Evolutionary conservation across 2,797 vertebrate species (phyloP), one percentile per base, ranked within the genome.

Genomic region (Fistularia tabacaria): DNA sequence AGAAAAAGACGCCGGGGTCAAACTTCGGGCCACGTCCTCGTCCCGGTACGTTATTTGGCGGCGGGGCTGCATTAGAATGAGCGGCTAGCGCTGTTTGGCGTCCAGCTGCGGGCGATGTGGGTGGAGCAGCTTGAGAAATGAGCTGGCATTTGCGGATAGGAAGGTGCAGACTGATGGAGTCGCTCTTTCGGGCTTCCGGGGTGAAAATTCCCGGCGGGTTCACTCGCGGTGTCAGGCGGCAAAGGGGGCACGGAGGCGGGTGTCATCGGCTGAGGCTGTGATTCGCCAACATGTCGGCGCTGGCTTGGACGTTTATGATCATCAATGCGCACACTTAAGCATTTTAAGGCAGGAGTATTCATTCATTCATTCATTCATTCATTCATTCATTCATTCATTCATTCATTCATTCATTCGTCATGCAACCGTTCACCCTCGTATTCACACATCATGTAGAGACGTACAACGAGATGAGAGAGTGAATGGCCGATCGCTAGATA

Each of bases 71-170:
- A 87, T 84, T 79, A 74, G 75, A 87, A 89, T 86, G 84, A 88
- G 81, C 76, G 63, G 71, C 79, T 79, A 80, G 57, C 60, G 59
- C 69, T 52, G 45, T 82, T 83, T 68, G 71, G 71, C 73, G 72
- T 85, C 78, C 80, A 71, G 76, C 79, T 64, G 69, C 73, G 73
- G 46, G 79, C n/a, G 9, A 13, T 40, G 38, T n/a, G 80, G 76
- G 74, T 42, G 57, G 64, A 13, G 49, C 14, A 59, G 77, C 76
- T 74, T 83, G 83, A 88, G 79, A 87, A 87, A 89, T 71, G 81
- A 85, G 84, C 85, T 89, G 88, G 81, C 84, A 85, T 85, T 86
- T 83, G 66, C 74, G 87, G 84, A 84, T 83, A 88, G 87, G 84
- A 83, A 84, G 81, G 65, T 73, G 49, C 77, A 83, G 80, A 79